Conservation (phyloP, 2,113 vertebrate species). For the Petrocephalus microphthalmus region DNA sequence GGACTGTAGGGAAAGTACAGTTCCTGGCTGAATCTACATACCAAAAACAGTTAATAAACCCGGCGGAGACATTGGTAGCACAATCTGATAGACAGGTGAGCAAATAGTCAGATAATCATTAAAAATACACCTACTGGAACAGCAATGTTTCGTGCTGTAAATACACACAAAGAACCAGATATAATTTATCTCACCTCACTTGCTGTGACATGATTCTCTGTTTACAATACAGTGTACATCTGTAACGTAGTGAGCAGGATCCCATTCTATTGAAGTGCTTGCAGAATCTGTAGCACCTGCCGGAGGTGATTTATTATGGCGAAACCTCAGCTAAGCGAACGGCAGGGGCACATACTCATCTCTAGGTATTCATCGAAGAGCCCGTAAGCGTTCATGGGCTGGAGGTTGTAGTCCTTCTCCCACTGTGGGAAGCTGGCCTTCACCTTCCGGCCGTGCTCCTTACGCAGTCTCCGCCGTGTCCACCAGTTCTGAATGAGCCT, state of each 20-base stretch:
- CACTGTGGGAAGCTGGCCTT: slow-evolving; percentile 77
- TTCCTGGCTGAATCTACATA: neutral
- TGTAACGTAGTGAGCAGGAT: neutral
- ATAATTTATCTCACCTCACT: neutral
- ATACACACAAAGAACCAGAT: neutral
- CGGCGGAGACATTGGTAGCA: neutral
- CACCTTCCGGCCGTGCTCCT: slow-evolving; percentile 67
- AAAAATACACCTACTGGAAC: neutral
- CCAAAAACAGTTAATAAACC: neutral
- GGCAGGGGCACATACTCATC: slow-evolving; percentile 75
- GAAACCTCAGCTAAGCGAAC: neutral
- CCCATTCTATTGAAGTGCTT: too few species aligned
- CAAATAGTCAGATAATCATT: neutral
- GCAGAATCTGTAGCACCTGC: slow-evolving; percentile 1
- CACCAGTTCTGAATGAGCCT: slow-evolving; percentile 91
- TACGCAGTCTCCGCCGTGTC: slow-evolving; percentile 74
- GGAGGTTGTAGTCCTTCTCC: slow-evolving; percentile 89
- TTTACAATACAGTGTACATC: neutral
- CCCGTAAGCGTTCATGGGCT: slow-evolving; percentile 87
- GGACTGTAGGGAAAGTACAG: slow-evolving; percentile 59
- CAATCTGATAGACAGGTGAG: neutral
- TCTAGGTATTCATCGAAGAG: slow-evolving; percentile 95
- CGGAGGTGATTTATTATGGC: neutral
- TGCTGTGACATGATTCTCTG: neutral
- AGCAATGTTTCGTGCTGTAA: neutral